Conservation (phyloP, 2,113 vertebrate species). For the Callorhinus ursinus region DNA sequence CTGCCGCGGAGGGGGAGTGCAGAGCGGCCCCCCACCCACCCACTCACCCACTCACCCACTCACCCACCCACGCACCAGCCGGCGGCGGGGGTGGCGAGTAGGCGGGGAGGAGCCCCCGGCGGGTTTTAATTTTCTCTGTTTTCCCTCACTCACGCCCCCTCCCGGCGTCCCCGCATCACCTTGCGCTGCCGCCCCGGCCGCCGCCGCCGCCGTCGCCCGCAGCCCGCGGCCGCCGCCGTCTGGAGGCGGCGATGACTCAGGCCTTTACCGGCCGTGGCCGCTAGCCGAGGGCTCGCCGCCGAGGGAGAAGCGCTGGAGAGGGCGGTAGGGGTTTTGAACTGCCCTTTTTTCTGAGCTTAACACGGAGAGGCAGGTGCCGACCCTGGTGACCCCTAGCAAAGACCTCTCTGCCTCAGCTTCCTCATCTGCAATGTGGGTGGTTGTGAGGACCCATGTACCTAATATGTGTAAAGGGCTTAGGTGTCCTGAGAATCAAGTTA, state of each 20-base stretch:
- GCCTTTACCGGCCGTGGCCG: slow-evolving; percentile 51
- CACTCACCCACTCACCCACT: neutral
- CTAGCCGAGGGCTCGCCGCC: neutral
- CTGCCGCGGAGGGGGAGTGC: neutral
- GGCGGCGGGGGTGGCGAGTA: neutral
- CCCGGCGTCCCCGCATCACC: slow-evolving; percentile 79
- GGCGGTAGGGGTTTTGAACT: neutral
- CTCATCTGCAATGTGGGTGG: neutral
- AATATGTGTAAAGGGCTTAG: neutral
- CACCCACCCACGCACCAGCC: neutral
- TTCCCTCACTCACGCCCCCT: slow-evolving; percentile 73
- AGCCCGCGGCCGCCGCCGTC: slow-evolving; percentile 66
- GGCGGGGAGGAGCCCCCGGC: neutral
- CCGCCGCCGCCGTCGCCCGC: slow-evolving; percentile 16
- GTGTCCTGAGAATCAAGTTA: neutral
- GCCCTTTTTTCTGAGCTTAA: neutral
- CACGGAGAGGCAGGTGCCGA: neutral
- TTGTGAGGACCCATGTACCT: neutral
- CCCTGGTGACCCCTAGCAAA: neutral
- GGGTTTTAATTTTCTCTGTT: slow-evolving; percentile 30
- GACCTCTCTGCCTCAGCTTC: slow-evolving; percentile 15
- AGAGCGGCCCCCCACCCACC: neutral
- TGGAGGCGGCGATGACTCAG: slow-evolving; percentile 79
- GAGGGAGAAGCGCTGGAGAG: neutral
- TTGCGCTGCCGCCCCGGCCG: slow-evolving; percentile 19